Evolutionary conservation across 2,797 vertebrate genomes (phyloP), one percentile per base, ranked within the genome.

Genomic region (Cuculus canorus): DNA sequence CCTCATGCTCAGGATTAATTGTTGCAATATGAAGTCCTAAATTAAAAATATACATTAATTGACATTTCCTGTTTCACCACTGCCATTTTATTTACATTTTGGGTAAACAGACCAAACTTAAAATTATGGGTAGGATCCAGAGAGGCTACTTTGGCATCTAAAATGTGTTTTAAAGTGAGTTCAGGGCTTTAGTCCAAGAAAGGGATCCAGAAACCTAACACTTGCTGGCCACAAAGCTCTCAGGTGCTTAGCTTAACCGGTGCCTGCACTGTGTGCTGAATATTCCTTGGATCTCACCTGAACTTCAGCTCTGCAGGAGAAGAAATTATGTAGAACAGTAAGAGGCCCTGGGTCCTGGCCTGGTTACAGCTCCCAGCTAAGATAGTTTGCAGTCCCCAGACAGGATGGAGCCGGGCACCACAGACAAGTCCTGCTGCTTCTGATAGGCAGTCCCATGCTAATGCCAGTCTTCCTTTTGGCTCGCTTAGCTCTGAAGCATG

Each of bases 61-160:
- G 72, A 65, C 17, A 3, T 78, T 93, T 89, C 50, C 14, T 33
- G 3, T 85, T 95, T 85, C 78, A 78, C 47, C 39, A 24, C 35
- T 87, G 53, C 37, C 75, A 77, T 90, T 90, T 96, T 90, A 90
- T 93, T 95, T 92, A 95, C n/a, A 30, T 87, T 93, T 81, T 71
- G 30, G 68, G 45, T 85, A 93, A 90, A 71, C 32, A 86, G 24
- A 80, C 41, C 24, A 75, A 68, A 61, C 64, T 93, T 91, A 76
- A 90, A 91, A 73, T 86, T 61, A 48, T 27, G 37, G 24, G 52
- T 64, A 54, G n/a, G 57, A 75, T 80, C 52, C 64, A 80, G 68
- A 68, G 64, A 75, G 64, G 60, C 61, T 93, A 45, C 41, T 96
- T 94, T 85, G 93, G 60, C 52, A 77, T 87, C 56, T 82, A 9